These are phyloP conservation scores for Varecia variegata DNA, from an alignment of 2,797 vertebrate species.

Conservation along the genomic window DNA sequence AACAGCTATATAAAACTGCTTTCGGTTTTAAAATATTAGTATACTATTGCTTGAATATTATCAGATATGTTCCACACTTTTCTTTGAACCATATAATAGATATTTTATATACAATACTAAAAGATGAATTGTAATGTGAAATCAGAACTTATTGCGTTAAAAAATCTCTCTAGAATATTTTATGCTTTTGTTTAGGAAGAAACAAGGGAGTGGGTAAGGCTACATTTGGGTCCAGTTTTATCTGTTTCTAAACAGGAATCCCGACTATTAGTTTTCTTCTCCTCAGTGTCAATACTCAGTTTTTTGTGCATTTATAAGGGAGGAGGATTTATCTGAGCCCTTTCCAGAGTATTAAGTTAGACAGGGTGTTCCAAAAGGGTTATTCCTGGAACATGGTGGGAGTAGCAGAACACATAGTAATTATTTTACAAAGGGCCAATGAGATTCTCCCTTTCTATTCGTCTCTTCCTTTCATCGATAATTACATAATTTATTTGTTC, in stretches of 20 bases:
- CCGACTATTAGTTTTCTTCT: neutral
- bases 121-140: neutral
- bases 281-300: neutral
- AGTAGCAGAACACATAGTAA: neutral
- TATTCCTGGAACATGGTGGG: neutral
- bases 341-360: neutral
- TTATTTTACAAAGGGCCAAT: neutral
- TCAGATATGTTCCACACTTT: neutral
- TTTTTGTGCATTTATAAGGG: neutral
- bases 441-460: neutral
- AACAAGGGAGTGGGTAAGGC: accelerated
- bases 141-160: neutral
- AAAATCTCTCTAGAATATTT: neutral
- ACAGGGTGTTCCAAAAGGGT: neutral
- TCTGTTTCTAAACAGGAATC: neutral
- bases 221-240: neutral
- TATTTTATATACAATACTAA: neutral
- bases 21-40: neutral
- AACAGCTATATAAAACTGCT: neutral
- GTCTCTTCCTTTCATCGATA: neutral
- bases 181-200: neutral
- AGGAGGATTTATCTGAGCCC: neutral
- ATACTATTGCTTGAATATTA: neutral
- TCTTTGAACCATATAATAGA: neutral
- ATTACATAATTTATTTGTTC: neutral